Conservation (phyloP, 2,113 vertebrate species). For the Emydocephalus ijimae region DNA sequence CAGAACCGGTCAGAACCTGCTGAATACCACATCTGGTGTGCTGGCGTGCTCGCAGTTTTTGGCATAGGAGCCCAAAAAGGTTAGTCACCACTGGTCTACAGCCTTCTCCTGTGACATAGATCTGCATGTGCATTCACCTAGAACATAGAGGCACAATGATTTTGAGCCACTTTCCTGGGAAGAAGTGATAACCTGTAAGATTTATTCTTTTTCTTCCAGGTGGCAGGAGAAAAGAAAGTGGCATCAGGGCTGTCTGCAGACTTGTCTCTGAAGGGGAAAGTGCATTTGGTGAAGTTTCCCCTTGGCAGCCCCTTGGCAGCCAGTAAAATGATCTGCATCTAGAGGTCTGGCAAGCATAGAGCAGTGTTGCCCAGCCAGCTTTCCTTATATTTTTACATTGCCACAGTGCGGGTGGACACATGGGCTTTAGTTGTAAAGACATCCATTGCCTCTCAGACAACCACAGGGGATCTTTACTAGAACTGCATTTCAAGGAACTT, state of each 20-base stretch:
- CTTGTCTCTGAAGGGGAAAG: neutral
- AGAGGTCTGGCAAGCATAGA: neutral
- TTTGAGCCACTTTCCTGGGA: neutral
- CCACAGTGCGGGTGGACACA: neutral
- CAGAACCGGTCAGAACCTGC: too few species aligned
- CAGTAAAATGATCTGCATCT: neutral
- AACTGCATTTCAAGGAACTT: neutral
- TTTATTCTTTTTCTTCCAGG: neutral
- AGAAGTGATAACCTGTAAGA: neutral
- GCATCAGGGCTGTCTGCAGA: neutral
- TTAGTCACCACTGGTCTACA: too few species aligned
- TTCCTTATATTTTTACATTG: neutral
- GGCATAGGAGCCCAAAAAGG: too few species aligned
- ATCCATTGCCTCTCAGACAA: neutral
- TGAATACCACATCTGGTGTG: too few species aligned
- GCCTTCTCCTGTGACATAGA: too few species aligned
- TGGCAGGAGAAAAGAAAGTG: neutral
- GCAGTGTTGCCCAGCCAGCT: neutral
- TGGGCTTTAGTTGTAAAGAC: neutral
- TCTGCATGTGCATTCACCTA: too few species aligned
- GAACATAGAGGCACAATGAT: neutral
- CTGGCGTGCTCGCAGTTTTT: too few species aligned
- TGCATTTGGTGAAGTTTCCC: neutral
- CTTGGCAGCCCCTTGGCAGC: neutral
- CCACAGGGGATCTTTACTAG: too few species aligned